phyloP scores from a whole-genome alignment of 2,888 invertebrate species.

The Sipha maydis region DNA sequence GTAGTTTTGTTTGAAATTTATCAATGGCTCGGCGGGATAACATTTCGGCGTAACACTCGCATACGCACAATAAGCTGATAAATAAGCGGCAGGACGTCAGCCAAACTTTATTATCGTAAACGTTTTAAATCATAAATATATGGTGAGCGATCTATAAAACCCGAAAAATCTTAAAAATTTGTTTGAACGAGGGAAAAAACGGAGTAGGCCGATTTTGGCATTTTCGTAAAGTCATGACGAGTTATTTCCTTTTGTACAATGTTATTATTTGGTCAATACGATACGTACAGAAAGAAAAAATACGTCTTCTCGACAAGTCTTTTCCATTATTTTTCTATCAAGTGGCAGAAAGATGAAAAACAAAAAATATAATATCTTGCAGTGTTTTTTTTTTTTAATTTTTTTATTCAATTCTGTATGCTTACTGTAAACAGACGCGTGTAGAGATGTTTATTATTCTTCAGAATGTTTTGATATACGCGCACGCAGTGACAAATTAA shows the following conservation, averaged over 20 bases:
- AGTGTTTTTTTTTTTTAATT: constrained; percentile 13
- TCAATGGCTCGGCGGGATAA: neutral
- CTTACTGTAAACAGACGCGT: neutral
- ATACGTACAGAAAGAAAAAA: neutral
- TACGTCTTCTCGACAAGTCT: neutral
- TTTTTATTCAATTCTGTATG: neutral
- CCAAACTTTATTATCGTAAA: neutral
- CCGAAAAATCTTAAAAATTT: too few relatives aligned
- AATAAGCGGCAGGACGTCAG: neutral
- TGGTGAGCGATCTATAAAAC: neutral
- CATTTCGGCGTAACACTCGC: neutral
- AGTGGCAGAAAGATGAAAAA: neutral
- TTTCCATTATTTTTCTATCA: neutral
- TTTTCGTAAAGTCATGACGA: neutral
- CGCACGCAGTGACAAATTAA: constrained; percentile 23
- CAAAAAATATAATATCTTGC: neutral
- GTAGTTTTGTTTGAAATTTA: neutral
- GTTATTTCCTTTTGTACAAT: neutral
- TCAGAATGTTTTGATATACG: neutral
- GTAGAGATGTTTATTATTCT: neutral
- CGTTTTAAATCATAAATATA: neutral
- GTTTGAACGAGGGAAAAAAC: neutral
- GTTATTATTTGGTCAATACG: neutral
- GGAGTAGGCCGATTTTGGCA: neutral
- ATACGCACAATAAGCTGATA: neutral